A percentile compares a stretch with the other conserved stretches of the same genome.
These are phyloP conservation scores for Xiphias gladius DNA, from an alignment of 2,113 vertebrate species.

Conservation along the genomic window DNA sequence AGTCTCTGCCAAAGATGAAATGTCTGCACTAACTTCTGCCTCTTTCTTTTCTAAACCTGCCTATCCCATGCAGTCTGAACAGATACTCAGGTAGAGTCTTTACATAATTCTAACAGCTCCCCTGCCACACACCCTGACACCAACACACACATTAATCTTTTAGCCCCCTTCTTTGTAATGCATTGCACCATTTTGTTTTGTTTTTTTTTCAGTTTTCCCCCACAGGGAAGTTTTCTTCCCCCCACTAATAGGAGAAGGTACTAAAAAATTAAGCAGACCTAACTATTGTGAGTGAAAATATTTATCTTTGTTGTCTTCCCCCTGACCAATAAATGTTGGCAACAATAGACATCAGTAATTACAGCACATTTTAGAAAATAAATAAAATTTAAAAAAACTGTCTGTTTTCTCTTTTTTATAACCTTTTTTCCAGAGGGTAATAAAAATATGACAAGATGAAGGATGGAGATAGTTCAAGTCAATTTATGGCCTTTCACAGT, in stretches of 20 bases:
- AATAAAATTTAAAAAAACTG: neutral
- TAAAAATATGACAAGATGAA: slow-evolving; percentile 69
- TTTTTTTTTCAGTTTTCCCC: slow-evolving; percentile 38
- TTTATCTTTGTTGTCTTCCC: neutral
- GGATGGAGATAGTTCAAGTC: slow-evolving; percentile 65
- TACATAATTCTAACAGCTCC: slow-evolving; percentile 78
- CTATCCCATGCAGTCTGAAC: slow-evolving; percentile 68
- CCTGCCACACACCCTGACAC: slow-evolving; percentile 65
- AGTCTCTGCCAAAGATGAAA: slow-evolving; percentile 75
- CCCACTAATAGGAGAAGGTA: neutral
- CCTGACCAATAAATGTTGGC: neutral
- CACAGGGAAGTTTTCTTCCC: slow-evolving; percentile 29
- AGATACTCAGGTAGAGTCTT: slow-evolving; percentile 74
- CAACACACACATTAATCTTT: slow-evolving; percentile 72
- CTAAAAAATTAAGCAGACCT: slow-evolving; percentile 42
- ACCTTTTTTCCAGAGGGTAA: slow-evolving; percentile 25
- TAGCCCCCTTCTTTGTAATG: slow-evolving; percentile 54
- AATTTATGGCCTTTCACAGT: slow-evolving; percentile 75
- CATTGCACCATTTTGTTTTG: slow-evolving; percentile 56
- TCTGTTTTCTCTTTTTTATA: slow-evolving; percentile 29
- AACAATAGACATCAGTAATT: slow-evolving; percentile 32
- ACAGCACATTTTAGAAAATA: slow-evolving; percentile 1
- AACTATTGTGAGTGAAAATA: slow-evolving; percentile 20
- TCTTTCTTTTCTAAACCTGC: slow-evolving; percentile 67
- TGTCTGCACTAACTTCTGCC: slow-evolving; percentile 69